Evolutionary conservation across 2,888 invertebrate genomes (phyloP).

Genomic region (Tachina grossa): DNA sequence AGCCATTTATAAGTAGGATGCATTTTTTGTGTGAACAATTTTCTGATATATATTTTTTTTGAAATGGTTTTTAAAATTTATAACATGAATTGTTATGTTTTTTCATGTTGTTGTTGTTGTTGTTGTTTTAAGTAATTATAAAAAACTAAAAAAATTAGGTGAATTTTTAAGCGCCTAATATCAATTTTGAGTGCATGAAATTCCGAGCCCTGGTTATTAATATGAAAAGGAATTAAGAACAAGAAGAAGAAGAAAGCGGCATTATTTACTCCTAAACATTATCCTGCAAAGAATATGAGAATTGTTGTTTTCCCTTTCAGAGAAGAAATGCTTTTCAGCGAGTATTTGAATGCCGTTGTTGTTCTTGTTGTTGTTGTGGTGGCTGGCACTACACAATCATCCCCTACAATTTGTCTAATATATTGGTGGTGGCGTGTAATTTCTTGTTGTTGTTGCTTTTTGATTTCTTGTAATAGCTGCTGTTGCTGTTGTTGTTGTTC

Average conservation of each 20-base stretch:
- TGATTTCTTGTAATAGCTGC: slow-evolving; percentile 23
- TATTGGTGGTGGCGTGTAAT: slow-evolving; percentile 44
- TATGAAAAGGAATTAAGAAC: slow-evolving; percentile 32
- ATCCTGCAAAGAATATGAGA: slow-evolving; percentile 63
- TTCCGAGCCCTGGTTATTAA: slow-evolving; percentile 28
- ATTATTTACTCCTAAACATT: slow-evolving; percentile 65
- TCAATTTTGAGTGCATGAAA: no score
- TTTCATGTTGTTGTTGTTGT: no score
- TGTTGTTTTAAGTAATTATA: no score
- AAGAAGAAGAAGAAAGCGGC: slow-evolving; percentile 32
- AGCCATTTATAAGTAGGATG: no score
- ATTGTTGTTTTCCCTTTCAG: slow-evolving; percentile 74
- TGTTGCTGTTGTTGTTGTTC: no score
- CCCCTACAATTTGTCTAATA: slow-evolving; percentile 49
- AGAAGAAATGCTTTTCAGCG: slow-evolving; percentile 34
- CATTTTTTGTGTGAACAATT: no score
- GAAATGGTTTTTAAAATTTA: no score
- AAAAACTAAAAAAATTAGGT: no score
- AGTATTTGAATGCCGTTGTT: slow-evolving; percentile 22
- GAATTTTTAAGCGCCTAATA: no score
- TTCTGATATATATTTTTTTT: no score
- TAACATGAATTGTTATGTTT: no score
- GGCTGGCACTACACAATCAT: slow-evolving; percentile 45
- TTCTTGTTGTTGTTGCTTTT: slow-evolving; percentile 25
- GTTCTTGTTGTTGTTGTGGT: slow-evolving; percentile 23